These are phyloP conservation scores for Panulirus ornatus DNA, from an alignment of 1,140 invertebrate genomes.

Conservation along the genomic window DNA sequence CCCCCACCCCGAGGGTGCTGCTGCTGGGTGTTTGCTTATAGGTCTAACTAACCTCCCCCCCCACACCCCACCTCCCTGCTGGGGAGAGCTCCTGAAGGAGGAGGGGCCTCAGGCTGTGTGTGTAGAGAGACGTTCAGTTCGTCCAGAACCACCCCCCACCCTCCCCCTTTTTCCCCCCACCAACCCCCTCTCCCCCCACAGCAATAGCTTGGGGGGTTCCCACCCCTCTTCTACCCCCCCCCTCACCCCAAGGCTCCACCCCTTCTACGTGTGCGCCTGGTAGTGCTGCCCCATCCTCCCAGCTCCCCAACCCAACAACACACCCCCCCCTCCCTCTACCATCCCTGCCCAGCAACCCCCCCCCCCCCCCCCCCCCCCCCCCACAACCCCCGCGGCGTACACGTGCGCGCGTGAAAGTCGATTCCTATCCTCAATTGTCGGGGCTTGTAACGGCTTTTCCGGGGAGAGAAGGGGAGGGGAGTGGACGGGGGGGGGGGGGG, in stretches of 20 bases:
- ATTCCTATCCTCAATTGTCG: conserved; percentile 43
- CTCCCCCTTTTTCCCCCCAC: background rate
- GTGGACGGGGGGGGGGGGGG: background rate
- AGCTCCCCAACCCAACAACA: background rate
- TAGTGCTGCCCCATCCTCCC: background rate
- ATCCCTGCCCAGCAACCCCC: background rate
- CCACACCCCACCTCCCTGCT: background rate
- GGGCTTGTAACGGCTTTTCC: conserved; percentile 53
- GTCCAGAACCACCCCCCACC: background rate
- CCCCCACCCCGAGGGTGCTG: background rate
- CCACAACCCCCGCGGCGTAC: background rate
- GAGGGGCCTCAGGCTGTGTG: background rate
- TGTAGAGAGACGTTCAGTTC: too few relatives aligned
- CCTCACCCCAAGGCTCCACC: background rate
- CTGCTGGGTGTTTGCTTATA: background rate
- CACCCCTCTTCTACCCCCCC: background rate
- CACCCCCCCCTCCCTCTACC: background rate
- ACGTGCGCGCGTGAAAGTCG: conserved; percentile 45
- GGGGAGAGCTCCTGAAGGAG: too few relatives aligned
- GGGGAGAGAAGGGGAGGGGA: background rate
- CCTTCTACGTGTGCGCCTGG: too few relatives aligned
- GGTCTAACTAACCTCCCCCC: background rate
- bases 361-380: background rate
- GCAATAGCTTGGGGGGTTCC: too few relatives aligned
- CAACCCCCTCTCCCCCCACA: background rate